Evolutionary conservation across 2,113 vertebrate species (phyloP), one percentile per base, ranked within the genome.

Genomic region (Lagopus leucura): DNA sequence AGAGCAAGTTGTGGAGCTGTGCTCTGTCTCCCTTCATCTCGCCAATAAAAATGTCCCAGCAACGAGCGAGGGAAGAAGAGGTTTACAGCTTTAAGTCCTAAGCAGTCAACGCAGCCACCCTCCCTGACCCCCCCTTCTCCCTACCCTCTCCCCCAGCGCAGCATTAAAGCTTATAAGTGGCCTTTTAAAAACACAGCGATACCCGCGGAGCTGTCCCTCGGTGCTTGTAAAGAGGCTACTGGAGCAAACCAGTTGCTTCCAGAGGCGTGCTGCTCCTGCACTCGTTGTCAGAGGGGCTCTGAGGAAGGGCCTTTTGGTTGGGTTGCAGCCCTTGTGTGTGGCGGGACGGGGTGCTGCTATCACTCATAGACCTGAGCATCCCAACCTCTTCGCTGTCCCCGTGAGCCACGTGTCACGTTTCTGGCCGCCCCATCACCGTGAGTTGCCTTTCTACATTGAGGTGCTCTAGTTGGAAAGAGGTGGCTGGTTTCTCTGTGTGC

Each of bases 11-110:
- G 96, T 96, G 95, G 83, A 97, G 97, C 97, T 97, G 95, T 63
- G 95, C 96, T 97, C 97, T 95, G 97, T 96, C 97, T 97, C 96
- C 96, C 97, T 97, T 97, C 97, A 96, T 96, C 97, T 97, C 95
- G 14, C 97, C 97, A 95, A 97, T 97, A 96, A 97, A 98, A 98
- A 97, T 78, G 97, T 97, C 96, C 97, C 96, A 82, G 94, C 91
- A 90, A 89, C 80, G 89, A 90, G 92, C 40, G 27, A 95, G 93
- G 96, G 93, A 96, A 95, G 91, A 94, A 90, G 90, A 85, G 95
- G 95, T 94, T 96, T 95, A 88, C 78, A 91, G 96, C 97, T 97
- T 96, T 97, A 96, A 97, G 98, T 98, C 97, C 96, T 73, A 97
- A 97, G 96, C 91, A 97, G 93, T 96, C 95, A 91, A 95, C 55